Conservation (phyloP, 2,888 invertebrate genomes). For the Latrodectus elegans region DNA sequence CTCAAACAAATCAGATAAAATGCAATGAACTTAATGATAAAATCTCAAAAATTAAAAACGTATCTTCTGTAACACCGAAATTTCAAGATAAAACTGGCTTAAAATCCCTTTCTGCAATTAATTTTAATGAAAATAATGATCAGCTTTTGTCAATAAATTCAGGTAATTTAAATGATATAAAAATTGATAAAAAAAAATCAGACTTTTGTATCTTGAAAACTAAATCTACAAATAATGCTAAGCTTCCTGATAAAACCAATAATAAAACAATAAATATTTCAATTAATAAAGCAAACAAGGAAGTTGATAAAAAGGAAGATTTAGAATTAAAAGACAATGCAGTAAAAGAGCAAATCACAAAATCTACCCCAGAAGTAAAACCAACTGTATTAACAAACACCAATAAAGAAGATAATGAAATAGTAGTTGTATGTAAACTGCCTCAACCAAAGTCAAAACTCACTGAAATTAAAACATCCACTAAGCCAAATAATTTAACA, state of each 20-base stretch:
- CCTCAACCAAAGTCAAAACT: constrained; percentile 21
- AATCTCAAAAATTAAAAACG: not conserved
- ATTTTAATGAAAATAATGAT: not conserved
- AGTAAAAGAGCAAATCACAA: no score
- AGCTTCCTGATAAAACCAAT: not conserved
- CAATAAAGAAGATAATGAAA: constrained; percentile 24
- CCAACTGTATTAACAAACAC: no score
- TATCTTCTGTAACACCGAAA: not conserved
- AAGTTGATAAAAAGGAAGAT: not conserved
- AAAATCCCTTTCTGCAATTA: not conserved
- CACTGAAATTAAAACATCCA: not conserved
- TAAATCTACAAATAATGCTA: not conserved
- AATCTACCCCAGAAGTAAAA: no score
- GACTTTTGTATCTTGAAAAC: not conserved
- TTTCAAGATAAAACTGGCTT: not conserved
- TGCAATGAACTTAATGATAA: not conserved
- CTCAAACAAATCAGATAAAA: not conserved
- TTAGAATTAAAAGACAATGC: no score
- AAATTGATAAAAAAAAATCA: not conserved
- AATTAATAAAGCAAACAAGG: not conserved
- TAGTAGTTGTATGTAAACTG: constrained; percentile 56
- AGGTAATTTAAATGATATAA: not conserved
- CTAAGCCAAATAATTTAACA: not conserved
- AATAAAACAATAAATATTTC: not conserved
- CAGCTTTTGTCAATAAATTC: no score